Evolutionary conservation across 2,797 vertebrate genomes (phyloP), one percentile per base, ranked within the genome.

Genomic region (Sus cebifrons): DNA sequence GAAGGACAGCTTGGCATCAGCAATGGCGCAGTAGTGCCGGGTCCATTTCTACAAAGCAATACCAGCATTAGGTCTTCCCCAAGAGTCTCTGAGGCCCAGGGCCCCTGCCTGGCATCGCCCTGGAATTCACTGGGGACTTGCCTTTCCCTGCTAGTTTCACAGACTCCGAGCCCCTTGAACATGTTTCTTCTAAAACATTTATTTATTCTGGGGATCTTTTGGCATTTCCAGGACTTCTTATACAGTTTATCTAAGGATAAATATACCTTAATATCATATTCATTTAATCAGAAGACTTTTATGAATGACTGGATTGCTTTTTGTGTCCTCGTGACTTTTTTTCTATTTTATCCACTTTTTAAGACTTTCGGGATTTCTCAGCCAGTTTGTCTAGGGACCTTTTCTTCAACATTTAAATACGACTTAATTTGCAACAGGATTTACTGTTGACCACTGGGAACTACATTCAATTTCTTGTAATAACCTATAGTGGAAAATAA

Each of bases 11-110:
- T 99, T 99, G 97, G 99, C 99, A 16, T 99, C 99, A 4, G 99
- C 99, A 91, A 99, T 99, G 97, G 99, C 99, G 17, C 99, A 99
- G 98, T 99, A 99, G 98, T 99, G 99, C 32, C 98, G 99, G 92
- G 99, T 99, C 99, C 99, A 99, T 87, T 98, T 99, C 99, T 99
- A 97, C 32, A 97, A 98, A 27, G 83, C 18, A 25, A 95, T 86
- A 75, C 14, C 77, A 86, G 90, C 9, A 21, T 97, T 17, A 95
- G 79, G 27, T 27, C 36, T 27, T 21, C 70, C 88, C 25, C 6
- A 1, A 49, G 44, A 0, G 6, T 9, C 56, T 67, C 81, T 25
- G 65, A 16, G 29, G 27, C 60, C 29, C 25, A 0, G 10, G 23
- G 6, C 18, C 54, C 83, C 71, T 13, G 27, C 62, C 71, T 5